phyloP scores from a whole-genome alignment of 2,797 vertebrate species.

The Setipinna tenuifilis region DNA sequence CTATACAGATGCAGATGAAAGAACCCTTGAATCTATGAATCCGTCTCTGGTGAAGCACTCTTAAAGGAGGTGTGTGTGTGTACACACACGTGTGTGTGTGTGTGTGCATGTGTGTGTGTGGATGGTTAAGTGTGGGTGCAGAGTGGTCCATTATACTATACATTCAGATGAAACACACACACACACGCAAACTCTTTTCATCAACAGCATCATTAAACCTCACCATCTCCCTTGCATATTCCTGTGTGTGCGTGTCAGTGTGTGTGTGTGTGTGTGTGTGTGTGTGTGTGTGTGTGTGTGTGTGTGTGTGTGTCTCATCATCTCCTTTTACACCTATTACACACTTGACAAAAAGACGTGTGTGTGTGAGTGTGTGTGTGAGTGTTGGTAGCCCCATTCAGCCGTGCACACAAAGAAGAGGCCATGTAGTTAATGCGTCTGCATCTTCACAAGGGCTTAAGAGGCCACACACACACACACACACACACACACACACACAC shows the following conservation, averaged over 20 bases:
- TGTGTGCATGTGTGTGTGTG: background rate
- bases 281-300: background rate
- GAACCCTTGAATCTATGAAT: background rate
- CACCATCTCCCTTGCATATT: conserved; percentile 28
- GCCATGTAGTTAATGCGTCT: background rate
- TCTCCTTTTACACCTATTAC: conserved; percentile 51
- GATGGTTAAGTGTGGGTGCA: background rate
- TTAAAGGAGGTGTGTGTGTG: background rate
- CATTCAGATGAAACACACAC: background rate
- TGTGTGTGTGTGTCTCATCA: conserved; percentile 23
- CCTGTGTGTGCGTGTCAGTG: conserved; percentile 25
- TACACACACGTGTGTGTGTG: background rate
- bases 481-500: too few relatives aligned
- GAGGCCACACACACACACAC: too few relatives aligned
- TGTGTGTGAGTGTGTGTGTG: too few relatives aligned
- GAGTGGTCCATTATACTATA: background rate
- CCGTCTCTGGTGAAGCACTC: background rate
- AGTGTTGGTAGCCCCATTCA: background rate
- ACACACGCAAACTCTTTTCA: background rate
- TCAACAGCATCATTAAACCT: background rate
- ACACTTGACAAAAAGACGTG: conserved; percentile 53
- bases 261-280: background rate
- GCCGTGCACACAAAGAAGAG: background rate
- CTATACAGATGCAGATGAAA: background rate
- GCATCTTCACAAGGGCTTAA: background rate